Evolutionary conservation across 2,113 vertebrate genomes (phyloP), one percentile per base, ranked within the genome.

Genomic region (Gila orcuttii): DNA sequence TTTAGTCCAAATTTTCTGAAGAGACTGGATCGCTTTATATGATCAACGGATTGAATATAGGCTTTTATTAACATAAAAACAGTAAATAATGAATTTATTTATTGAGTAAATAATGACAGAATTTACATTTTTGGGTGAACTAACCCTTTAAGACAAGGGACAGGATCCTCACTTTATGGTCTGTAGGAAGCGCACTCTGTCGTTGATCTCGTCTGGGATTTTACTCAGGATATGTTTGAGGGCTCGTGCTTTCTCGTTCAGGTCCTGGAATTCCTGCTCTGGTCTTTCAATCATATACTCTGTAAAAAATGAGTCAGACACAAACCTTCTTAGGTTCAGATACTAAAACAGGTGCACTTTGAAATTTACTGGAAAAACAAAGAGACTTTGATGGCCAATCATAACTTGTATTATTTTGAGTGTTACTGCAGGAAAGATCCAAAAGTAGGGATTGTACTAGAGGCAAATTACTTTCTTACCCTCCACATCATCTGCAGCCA

Each of bases 181-280:
- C 3, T 25, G 86, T 52, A 91, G 82, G 62, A 89, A 84, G 50
- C 97, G 96, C 93, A 99, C 98, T 96, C 98, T 95, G 94, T 99
- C 98, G 80, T 97, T 98, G 93, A 99, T 99, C 95, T 99, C 98
- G 82, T 99, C 98, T 2, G 98, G 98, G 91, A 99, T 99, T 95
- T 98, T 99, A 93, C 98, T 99, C 90, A 99, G 97, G 91, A 99
- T 99, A 68, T 99, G 97, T 92, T 99, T 99, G 94, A 99, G 96
- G 90, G 97, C 97, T 90, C 98, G 94, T 93, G 98, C 98, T 92
- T 99, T 99, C 88, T 98, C 97, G 73, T 99, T 99, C 60, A 99
- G 94, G 91, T 99, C 98, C 93, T 97, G 96, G 90, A 99, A 99
- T 95, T 99, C 98, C 88, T 97, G 95, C 91, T 99, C 97, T 52